Percentiles rank a stretch among this genome's conserved stretches.
phyloP scores from a whole-genome alignment of 2,113 vertebrate genomes.

The Passer domesticus region DNA sequence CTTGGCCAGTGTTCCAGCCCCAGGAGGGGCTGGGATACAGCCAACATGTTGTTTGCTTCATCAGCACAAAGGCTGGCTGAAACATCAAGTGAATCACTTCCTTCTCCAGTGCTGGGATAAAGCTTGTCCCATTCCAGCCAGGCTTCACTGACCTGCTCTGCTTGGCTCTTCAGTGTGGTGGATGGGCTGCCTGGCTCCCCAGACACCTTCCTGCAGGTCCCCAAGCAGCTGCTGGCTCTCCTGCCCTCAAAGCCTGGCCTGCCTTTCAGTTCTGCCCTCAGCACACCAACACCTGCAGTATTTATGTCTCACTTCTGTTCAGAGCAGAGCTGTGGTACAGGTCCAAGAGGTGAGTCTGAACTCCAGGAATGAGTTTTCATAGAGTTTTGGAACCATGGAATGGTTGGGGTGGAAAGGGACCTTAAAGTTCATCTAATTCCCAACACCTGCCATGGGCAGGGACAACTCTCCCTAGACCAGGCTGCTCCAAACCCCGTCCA shows the following conservation, averaged over 20 bases:
- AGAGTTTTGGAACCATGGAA: neutral
- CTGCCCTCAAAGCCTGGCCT: neutral
- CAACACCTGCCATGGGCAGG: neutral
- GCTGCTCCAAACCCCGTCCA: rapidly evolving
- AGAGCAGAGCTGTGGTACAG: neutral
- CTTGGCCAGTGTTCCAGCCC: neutral
- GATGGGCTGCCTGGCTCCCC: neutral
- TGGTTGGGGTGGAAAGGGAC: neutral
- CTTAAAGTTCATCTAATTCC: neutral
- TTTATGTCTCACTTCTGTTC: neutral
- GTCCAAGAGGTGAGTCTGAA: neutral
- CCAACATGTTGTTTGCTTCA: rapidly evolving
- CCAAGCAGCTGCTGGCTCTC: neutral
- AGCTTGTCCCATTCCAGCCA: neutral
- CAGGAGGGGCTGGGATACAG: neutral
- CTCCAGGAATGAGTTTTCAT: neutral
- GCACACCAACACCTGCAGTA: neutral
- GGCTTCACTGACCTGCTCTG: neutral
- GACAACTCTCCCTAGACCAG: neutral
- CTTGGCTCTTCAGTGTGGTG: neutral
- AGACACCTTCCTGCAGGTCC: neutral
- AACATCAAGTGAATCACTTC: neutral
- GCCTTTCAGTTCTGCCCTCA: neutral
- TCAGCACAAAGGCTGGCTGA: neutral
- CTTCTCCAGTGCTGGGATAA: neutral